Evolutionary conservation across 2,113 vertebrate species (phyloP).

Genomic region (Callipepla californica): DNA sequence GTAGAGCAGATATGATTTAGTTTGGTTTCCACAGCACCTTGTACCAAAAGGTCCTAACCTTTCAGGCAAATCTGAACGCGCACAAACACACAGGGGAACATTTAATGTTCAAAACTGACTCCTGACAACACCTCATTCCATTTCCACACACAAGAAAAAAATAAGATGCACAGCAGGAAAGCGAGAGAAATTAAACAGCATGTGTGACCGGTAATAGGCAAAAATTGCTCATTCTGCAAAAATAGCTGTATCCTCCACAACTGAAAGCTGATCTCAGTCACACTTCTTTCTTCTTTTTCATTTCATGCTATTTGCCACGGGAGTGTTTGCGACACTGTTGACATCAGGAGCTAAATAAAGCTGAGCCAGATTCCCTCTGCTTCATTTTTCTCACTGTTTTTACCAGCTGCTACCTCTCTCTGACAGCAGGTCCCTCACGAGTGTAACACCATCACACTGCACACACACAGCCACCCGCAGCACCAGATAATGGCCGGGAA

Average conservation of each 20-base stretch:
- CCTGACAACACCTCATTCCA: neutral
- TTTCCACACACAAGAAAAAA: neutral
- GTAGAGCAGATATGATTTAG: neutral
- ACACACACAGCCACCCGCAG: neutral
- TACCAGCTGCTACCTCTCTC: neutral
- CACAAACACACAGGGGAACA: neutral
- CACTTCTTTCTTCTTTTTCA: neutral
- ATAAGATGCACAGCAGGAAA: neutral
- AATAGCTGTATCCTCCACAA: neutral
- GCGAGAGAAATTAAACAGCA: conserved; percentile 4
- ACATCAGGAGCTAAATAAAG: neutral
- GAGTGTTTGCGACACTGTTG: neutral
- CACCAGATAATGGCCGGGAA: neutral
- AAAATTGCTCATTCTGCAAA: conserved; percentile 1
- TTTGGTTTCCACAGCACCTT: neutral
- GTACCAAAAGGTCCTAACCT: neutral
- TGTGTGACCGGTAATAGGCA: neutral
- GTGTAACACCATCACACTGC: fast-evolving
- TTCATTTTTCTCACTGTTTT: neutral
- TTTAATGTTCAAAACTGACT: neutral
- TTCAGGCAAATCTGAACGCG: neutral
- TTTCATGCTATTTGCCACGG: neutral
- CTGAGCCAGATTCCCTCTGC: neutral
- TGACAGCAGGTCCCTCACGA: neutral
- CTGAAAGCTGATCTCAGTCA: neutral